Percentiles rank a stretch among this genome's conserved stretches.
These are phyloP conservation scores for Aethina tumida DNA, from an alignment of 1,140 invertebrate species.

Conservation along the genomic window DNA sequence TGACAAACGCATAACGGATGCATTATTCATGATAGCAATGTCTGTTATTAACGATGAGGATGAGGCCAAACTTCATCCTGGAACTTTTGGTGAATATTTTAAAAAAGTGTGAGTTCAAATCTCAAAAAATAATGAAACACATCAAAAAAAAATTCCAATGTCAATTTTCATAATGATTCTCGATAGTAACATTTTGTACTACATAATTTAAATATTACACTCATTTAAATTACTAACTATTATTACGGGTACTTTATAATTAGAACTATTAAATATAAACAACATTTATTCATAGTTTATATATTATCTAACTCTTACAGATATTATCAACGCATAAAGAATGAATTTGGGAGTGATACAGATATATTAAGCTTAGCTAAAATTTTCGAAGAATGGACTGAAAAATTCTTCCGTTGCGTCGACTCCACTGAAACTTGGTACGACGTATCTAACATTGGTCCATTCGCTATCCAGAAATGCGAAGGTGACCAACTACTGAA, in stretches of 20 bases:
- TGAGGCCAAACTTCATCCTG: conserved; percentile 6
- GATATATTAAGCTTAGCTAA: conserved; percentile 23
- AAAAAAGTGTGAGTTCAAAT: conserved; percentile 16
- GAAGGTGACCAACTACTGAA: conserved; percentile 19
- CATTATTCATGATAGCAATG: too few species aligned
- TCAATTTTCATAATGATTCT: conserved; percentile 11
- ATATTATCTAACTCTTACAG: neutral
- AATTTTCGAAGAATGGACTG: conserved; percentile 42
- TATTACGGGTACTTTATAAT: neutral
- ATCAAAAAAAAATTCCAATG: conserved; percentile 12
- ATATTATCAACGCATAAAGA: neutral
- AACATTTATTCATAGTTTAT: neutral
- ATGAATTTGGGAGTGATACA: neutral
- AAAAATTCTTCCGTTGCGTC: conserved; percentile 43
- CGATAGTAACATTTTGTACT: too few species aligned
- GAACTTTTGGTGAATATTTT: conserved; percentile 26
- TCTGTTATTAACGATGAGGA: conserved; percentile 9
- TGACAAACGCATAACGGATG: too few species aligned
- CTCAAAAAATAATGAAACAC: conserved; percentile 9
- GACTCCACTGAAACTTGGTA: conserved; percentile 50
- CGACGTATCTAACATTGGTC: conserved; percentile 46
- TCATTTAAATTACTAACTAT: conserved; percentile 1
- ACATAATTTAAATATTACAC: conserved; percentile 7
- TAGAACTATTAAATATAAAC: neutral
- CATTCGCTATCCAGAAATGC: conserved; percentile 19